These are phyloP conservation scores for Drosophila nebulosa DNA, from an alignment of 1,140 invertebrate species.

Conservation along the genomic window DNA sequence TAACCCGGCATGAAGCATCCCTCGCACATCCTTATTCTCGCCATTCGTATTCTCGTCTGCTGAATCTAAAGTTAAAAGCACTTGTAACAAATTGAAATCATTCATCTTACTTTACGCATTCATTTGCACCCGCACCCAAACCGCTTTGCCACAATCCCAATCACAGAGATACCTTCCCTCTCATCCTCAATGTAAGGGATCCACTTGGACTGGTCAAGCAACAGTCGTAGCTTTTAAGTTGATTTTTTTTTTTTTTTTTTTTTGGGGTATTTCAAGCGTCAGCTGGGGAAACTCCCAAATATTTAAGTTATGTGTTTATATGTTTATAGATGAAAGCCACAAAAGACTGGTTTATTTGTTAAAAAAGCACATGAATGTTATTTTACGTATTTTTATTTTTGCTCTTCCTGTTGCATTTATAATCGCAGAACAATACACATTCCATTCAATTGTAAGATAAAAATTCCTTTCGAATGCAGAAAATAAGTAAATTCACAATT, in stretches of 20 bases:
- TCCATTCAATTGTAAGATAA: too few species aligned
- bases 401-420: too few species aligned
- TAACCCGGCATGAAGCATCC: slow-evolving; percentile 8
- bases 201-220: not conserved
- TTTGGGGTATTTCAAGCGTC: not conserved
- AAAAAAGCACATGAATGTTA: too few species aligned
- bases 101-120: slow-evolving; percentile 75
- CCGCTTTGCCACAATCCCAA: not conserved
- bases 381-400: too few species aligned
- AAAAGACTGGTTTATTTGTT: not conserved
- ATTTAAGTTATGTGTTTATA: not conserved
- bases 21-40: not conserved
- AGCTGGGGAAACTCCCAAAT: not conserved
- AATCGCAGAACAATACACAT: too few species aligned
- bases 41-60: slow-evolving; percentile 23
- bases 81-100: slow-evolving; percentile 78
- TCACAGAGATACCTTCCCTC: not conserved
- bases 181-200: not conserved
- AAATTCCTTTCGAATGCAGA: too few species aligned
- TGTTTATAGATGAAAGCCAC: not conserved
- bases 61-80: slow-evolving; percentile 71
- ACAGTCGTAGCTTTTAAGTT: not conserved
- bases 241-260: not conserved
- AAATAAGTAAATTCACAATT: too few species aligned
- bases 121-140: slow-evolving; percentile 48